These are phyloP conservation scores for Acronicta leporina DNA, from an alignment of 2,888 invertebrate genomes.

Conservation along the genomic window DNA sequence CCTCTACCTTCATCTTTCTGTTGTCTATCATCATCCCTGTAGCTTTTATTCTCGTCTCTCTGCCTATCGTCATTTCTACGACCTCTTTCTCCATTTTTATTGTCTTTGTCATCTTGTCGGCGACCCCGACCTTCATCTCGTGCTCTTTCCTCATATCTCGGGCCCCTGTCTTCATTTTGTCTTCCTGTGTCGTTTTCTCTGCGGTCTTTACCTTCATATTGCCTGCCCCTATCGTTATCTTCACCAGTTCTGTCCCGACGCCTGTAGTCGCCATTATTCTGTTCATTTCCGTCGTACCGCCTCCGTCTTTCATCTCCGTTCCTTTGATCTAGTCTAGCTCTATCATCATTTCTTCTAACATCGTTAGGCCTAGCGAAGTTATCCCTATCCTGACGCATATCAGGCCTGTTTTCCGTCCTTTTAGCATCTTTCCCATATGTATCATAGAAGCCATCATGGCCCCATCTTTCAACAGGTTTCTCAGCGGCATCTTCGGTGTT, in stretches of 20 bases:
- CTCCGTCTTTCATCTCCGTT: constrained; percentile 44
- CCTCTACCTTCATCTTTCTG: constrained; percentile 13
- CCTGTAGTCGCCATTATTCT: constrained; percentile 33
- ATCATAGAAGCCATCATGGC: constrained; percentile 84
- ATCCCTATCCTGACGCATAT: constrained; percentile 61
- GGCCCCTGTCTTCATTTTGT: constrained; percentile 10
- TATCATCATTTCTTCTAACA: constrained; percentile 53
- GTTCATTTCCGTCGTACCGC: constrained; percentile 36
- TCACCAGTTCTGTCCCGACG: constrained; percentile 21
- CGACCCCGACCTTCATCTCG: constrained; percentile 21
- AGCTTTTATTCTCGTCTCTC: constrained; percentile 5
- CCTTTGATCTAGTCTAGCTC: constrained; percentile 41
- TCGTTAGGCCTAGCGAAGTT: constrained; percentile 65
- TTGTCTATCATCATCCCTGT: constrained; percentile 29
- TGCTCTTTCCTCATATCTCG: constrained; percentile 19
- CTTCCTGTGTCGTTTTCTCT: constrained; percentile 22
- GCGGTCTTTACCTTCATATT: constrained; percentile 19
- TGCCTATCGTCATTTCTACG: constrained; percentile 43
- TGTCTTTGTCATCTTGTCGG: constrained; percentile 11
- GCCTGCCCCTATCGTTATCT: constrained; percentile 18
- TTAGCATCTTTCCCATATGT: constrained; percentile 80
- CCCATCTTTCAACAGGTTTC: constrained; percentile 76
- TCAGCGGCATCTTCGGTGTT: constrained; percentile 61
- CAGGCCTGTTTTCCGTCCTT: constrained; percentile 65
- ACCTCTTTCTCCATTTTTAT: constrained; percentile 15